A percentile compares a stretch with the other conserved stretches of the same genome.
These are phyloP conservation scores for Turritopsis rubra DNA, from an alignment of 30 jellyfish, hydroid and myxozoan species.

Conservation along the genomic window DNA sequence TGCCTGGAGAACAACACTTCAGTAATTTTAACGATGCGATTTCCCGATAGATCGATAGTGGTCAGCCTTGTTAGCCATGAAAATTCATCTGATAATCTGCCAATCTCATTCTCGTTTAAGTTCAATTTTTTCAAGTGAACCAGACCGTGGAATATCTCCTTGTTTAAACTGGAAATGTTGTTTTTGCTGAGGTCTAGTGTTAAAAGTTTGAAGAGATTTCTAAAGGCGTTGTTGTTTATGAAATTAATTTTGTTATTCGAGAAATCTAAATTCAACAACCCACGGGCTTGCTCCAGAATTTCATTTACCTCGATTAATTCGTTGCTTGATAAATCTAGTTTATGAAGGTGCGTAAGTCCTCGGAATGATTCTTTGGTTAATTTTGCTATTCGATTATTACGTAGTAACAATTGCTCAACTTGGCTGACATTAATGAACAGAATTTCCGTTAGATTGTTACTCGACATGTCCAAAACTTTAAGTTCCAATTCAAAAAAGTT, in stretches of 20 bases:
- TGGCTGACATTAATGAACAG: background rate
- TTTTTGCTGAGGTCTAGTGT: background rate
- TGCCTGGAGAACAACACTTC: background rate
- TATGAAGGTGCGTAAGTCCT: background rate
- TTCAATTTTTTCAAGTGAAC: background rate
- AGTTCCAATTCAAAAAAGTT: background rate
- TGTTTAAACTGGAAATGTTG: background rate
- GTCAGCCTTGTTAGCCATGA: background rate
- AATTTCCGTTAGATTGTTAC: background rate
- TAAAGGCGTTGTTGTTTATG: background rate
- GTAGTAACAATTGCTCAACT: background rate
- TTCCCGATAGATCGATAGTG: background rate
- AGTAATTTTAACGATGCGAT: background rate
- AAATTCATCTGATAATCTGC: background rate
- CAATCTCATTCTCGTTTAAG: background rate
- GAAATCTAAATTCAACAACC: background rate
- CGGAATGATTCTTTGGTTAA: background rate
- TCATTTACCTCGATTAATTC: background rate
- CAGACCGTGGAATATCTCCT: background rate
- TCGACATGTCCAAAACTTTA: background rate
- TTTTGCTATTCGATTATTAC: background rate
- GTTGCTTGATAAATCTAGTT: background rate
- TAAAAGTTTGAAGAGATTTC: background rate
- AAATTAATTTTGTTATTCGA: background rate
- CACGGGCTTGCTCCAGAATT: background rate